Evolutionary conservation across 2,113 vertebrate species (phyloP), one percentile per base, ranked within the genome.

Genomic region (Ploceus nigricollis): DNA sequence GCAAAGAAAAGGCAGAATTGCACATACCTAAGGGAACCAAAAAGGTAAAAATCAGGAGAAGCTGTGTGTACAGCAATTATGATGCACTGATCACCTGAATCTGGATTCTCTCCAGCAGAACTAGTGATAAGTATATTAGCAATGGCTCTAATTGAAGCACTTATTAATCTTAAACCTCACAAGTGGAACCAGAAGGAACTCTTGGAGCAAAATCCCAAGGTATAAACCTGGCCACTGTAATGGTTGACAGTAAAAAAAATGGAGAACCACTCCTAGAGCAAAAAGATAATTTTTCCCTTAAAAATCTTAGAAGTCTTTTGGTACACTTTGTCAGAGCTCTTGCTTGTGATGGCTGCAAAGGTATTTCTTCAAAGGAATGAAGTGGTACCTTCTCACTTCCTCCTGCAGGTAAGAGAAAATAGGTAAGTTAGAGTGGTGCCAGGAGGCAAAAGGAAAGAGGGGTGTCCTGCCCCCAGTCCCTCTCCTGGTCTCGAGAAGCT

Each of bases 51-150:
- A 18, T 40, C 16, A 22, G 22, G 30, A 61, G 45, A 33, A 68
- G 15, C 14, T 45, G 6, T 45, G 27, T 82, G 12, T 48, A 51
- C n/a, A 65, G 13, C 9, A 50, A 19, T 66, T 60, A 24, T 22
- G 44, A 56, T 0, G 0, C 39, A 53, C 24, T 35, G 76, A 57
- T 69, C 51, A 22, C n/a, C 40, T 77, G 25, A 9, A 4, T 25
- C 37, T 91, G 58, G 76, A 42, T 89, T 73, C 6, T 73, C 4
- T 90, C 71, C 58, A 45, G 50, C 6, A 72, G 37, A 86, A 53
- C 5, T 51, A 33, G 7, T 80, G 50, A 57, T 42, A 68, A 64
- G 14, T 35, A 5, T 21, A 7, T 78, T 75, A 78, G 40, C 15
- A 76, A 30, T 76, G 23, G 28, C 37, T 76, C 6, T 82, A 23